phyloP scores from a whole-genome alignment of 2,113 vertebrate species.

The Lophius piscatorius region DNA sequence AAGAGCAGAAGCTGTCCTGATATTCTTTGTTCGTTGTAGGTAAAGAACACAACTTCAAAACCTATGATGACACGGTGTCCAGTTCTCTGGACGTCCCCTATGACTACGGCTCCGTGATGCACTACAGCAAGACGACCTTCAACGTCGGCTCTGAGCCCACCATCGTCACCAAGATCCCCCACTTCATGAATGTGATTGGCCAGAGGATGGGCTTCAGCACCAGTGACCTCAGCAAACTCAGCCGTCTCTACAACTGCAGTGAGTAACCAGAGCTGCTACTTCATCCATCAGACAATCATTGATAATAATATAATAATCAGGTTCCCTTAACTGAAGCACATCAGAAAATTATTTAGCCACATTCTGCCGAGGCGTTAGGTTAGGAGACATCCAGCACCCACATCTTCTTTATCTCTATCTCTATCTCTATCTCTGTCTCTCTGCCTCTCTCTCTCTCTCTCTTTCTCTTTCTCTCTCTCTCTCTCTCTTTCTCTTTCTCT shows the following conservation, averaged over 20 bases:
- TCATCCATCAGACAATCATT: neutral
- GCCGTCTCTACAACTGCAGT: constrained; percentile 89
- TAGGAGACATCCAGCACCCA: too few relatives aligned
- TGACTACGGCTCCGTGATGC: constrained; percentile 91
- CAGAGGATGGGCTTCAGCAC: constrained; percentile 91
- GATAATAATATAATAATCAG: neutral
- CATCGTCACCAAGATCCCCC: constrained; percentile 87
- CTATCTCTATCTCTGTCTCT: too few relatives aligned
- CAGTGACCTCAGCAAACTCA: constrained; percentile 86
- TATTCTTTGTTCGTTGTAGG: constrained; percentile 69
- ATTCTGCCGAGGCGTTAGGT: too few relatives aligned
- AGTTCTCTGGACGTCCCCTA: constrained; percentile 86
- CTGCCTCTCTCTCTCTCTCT: too few relatives aligned
- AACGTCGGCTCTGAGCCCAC: constrained; percentile 81
- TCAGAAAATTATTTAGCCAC: too few relatives aligned
- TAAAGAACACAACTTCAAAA: constrained; percentile 85
- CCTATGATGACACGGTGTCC: constrained; percentile 76
- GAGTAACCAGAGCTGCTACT: constrained; percentile 50
- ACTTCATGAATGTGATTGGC: constrained; percentile 88
- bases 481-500: too few relatives aligned
- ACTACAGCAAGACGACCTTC: constrained; percentile 89
- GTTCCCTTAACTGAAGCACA: neutral
- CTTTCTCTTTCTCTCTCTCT: too few relatives aligned
- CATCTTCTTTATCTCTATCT: too few relatives aligned
- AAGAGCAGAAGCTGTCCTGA: too few relatives aligned